Conservation (phyloP, 1,140 invertebrate genomes). For the Procambarus virginalis region DNA sequence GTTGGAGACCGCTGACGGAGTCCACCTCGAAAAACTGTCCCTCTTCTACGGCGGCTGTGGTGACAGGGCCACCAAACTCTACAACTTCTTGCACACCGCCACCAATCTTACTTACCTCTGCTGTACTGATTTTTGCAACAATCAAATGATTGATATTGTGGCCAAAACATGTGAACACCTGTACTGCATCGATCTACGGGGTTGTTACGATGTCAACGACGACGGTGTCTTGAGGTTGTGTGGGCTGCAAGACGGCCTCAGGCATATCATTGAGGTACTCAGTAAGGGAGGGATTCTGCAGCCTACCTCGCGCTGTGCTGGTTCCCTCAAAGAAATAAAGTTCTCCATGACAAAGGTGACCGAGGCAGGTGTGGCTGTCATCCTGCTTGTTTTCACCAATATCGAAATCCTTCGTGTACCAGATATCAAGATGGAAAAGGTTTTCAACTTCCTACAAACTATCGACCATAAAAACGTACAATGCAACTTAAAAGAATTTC, state of each 20-base stretch:
- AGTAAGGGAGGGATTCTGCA: conserved; percentile 52
- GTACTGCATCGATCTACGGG: conserved; percentile 61
- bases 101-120: conserved; percentile 52
- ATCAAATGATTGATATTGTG: conserved; percentile 68
- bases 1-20: conserved; percentile 41
- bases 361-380: conserved; percentile 69
- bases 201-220: conserved; percentile 69
- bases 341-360: conserved; percentile 70
- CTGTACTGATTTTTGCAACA: conserved; percentile 70
- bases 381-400: conserved; percentile 64
- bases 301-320: conserved; percentile 55
- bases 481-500: conserved; percentile 67
- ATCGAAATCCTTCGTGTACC: conserved; percentile 68
- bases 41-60: conserved; percentile 67
- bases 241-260: conserved; percentile 50
- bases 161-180: conserved; percentile 60
- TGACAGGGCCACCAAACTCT: conserved; percentile 57
- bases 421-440: conserved; percentile 68
- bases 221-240: conserved; percentile 67
- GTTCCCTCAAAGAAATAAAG: conserved; percentile 64
- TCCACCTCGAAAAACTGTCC: conserved; percentile 49
- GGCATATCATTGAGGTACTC: conserved; percentile 59
- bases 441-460: conserved; percentile 67
- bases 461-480: conserved; percentile 67
- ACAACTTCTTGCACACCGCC: conserved; percentile 60